These are phyloP conservation scores for Dryoscopus gambensis DNA, from an alignment of 2,113 vertebrate species.

Conservation along the genomic window DNA sequence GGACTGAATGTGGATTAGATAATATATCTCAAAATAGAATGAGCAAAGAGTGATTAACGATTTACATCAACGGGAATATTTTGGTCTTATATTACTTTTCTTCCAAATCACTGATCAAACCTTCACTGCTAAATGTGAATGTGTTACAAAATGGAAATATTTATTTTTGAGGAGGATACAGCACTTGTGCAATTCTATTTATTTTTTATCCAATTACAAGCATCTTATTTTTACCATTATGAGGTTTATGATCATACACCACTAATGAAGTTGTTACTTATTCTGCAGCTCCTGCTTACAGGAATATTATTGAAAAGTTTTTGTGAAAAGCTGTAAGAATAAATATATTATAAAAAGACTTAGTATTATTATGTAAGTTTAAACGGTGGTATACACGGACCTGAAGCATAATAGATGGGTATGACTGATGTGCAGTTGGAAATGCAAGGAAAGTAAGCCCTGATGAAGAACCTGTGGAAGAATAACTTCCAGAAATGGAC, in stretches of 20 bases:
- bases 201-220: background rate
- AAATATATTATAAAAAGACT: background rate
- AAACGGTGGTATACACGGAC: background rate
- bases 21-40: background rate
- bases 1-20: background rate
- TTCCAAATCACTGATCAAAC: background rate
- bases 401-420: background rate
- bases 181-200: background rate
- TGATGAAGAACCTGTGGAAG: background rate
- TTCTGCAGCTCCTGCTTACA: background rate
- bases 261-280: background rate
- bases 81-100: background rate
- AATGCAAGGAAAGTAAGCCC: background rate
- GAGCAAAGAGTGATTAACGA: background rate
- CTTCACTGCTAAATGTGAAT: background rate
- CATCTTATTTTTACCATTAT: background rate
- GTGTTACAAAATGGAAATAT: background rate
- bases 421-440: background rate
- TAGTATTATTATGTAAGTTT: background rate
- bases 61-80: background rate
- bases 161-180: background rate
- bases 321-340: background rate
- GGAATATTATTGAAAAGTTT: background rate
- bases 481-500: background rate
- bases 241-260: background rate